Base-by-base conservation (phyloP, 2,113 vertebrate species). In the Mastomys natalensis region DNA sequence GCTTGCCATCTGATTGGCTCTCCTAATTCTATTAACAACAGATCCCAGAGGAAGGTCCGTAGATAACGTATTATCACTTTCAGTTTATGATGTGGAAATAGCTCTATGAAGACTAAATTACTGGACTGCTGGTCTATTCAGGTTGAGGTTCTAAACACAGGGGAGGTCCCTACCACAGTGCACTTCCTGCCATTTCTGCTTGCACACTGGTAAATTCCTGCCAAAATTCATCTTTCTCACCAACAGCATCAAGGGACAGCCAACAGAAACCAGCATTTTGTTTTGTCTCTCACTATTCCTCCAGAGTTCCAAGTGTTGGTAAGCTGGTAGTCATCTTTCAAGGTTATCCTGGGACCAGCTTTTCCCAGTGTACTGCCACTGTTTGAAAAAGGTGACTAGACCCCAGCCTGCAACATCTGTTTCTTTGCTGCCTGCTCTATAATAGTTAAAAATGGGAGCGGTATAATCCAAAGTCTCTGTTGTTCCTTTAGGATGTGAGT, bases 1-100 rank as follows among this genome's bases (percentile, higher is more conserved):
- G 88, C 93, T 97, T 96, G 91, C 78, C n/a, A 4, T 77, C 34
- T 34, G 82, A 87, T 84, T 95, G 96, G 93, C 94, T 96, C 68
- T 95, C 81, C 51, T 53, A 72, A 88, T 74, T 60, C 89, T 76
- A n/a, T 93, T 88, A 96, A 96, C 84, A 91, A 70, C 85, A 55
- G 40, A 86, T 53, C 76, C 92, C 29, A 1, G 88, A 92, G 92
- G 76, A 97, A 87, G 48, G 85, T 4, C 55, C 74, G 4, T 55
- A 96, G 96, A 96, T 86, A 89, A 11, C 22, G 45, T 82, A 89
- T 93, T 89, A 64, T 89, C 45, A 89, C 53, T 74, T 95, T 87
- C 81, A 96, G 77, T 95, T 98, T 94, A 86, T 78, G 68, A 45
- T 91, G 40, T 84, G 62, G 68, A 84, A 95, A n/a, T 77, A 93